Percentiles rank a stretch among this genome's conserved stretches.
Conservation (phyloP, 2,113 vertebrate genomes). For the Terrapene triunguis region DNA sequence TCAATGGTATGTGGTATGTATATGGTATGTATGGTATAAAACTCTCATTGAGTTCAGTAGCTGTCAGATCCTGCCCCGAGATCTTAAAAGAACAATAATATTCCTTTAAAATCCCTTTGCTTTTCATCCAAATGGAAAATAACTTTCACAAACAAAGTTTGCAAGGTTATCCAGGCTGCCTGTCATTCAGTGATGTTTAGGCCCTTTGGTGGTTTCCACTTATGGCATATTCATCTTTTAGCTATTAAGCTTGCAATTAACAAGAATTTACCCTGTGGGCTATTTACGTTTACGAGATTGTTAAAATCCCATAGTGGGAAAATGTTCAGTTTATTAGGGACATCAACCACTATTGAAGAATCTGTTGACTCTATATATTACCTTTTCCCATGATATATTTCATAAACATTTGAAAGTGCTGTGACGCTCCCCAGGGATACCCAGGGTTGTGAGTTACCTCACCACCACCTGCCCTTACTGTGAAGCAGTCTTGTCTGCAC, state of each 20-base stretch:
- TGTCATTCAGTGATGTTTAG: not conserved
- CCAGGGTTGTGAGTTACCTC: not conserved
- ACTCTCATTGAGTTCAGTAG: not conserved
- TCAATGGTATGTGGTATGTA: not conserved
- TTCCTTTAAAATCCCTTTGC: constrained; percentile 27
- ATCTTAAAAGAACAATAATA: not conserved
- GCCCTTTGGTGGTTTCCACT: not conserved
- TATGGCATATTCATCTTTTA: not conserved
- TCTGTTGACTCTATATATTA: not conserved
- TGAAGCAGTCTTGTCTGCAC: not conserved
- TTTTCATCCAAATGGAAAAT: constrained; percentile 43
- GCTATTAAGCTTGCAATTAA: not conserved
- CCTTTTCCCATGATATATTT: not conserved
- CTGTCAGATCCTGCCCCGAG: not conserved
- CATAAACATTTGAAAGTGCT: not conserved
- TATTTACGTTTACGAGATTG: not conserved
- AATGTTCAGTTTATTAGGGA: not conserved
- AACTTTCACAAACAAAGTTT: constrained; percentile 38
- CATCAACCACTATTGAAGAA: not conserved
- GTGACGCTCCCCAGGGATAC: not conserved
- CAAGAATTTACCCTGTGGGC: not conserved
- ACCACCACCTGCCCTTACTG: not conserved
- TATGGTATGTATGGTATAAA: not conserved
- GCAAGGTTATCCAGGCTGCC: constrained; percentile 8
- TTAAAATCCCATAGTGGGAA: not conserved